Evolutionary conservation across 2,113 vertebrate species (phyloP).

Genomic region (Calidris pygmaea): DNA sequence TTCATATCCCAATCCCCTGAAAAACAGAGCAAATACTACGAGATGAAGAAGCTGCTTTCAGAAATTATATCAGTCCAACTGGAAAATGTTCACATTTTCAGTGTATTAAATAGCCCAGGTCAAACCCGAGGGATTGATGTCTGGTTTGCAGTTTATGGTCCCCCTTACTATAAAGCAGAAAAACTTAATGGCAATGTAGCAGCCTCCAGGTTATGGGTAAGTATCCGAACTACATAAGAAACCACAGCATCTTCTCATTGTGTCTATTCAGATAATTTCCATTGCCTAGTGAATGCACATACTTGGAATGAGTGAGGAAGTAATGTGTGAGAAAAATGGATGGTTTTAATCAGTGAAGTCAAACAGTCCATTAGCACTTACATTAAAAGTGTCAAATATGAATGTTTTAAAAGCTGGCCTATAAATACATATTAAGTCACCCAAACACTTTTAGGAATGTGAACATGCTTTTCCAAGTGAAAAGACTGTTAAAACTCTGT

Average conservation of each 20-base stretch:
- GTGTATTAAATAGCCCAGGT: constrained; percentile 67
- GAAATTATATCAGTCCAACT: constrained; percentile 74
- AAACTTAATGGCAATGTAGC: constrained; percentile 85
- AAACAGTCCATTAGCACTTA: neutral
- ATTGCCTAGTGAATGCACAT: neutral
- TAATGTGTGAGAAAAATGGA: neutral
- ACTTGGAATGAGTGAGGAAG: neutral
- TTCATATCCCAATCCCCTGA: constrained; percentile 73
- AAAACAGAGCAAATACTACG: constrained; percentile 76
- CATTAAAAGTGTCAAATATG: neutral
- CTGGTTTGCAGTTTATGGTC: constrained; percentile 83
- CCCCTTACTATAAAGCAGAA: constrained; percentile 80
- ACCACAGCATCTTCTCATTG: neutral
- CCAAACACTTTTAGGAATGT: neutral
- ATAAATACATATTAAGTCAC: neutral
- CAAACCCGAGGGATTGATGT: constrained; percentile 66
- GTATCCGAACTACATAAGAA: neutral
- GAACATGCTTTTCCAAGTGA: neutral
- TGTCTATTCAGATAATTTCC: neutral
- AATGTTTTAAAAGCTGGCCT: neutral
- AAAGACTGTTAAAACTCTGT: neutral
- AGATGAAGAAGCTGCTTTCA: constrained; percentile 74
- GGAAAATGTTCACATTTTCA: constrained; percentile 83
- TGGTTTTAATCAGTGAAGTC: neutral
- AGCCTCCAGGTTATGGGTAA: constrained; percentile 78